Percentiles rank a stretch among this genome's conserved stretches.
Evolutionary conservation across 2,797 vertebrate genomes (phyloP).

Genomic region (Mormyrus proboscirostris): DNA sequence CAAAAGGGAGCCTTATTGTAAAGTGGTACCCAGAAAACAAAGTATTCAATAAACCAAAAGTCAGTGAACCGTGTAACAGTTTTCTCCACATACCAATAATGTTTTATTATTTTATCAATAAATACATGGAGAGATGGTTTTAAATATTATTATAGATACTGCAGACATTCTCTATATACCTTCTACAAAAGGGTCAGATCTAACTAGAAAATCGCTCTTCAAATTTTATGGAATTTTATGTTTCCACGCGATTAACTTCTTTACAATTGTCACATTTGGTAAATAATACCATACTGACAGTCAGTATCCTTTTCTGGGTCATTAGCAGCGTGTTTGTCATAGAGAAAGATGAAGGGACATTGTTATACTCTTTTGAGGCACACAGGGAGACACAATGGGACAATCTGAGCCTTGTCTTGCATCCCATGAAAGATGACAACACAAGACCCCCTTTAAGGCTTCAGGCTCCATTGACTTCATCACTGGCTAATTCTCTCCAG

Average conservation of each 20-base stretch:
- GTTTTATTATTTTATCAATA: background rate
- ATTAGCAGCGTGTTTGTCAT: background rate
- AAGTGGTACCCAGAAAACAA: background rate
- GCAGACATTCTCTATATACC: background rate
- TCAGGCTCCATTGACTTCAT: background rate
- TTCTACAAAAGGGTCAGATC: background rate
- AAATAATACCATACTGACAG: background rate
- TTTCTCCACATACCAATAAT: background rate
- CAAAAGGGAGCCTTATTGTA: background rate
- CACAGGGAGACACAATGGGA: background rate
- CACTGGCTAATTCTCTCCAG: background rate
- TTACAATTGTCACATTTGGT: background rate
- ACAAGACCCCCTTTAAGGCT: background rate
- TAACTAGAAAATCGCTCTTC: background rate
- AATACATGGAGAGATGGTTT: background rate
- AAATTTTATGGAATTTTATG: background rate
- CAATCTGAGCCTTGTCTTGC: background rate
- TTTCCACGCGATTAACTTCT: background rate
- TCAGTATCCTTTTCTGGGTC: background rate
- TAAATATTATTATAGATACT: background rate
- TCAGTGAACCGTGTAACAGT: background rate
- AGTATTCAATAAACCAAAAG: background rate
- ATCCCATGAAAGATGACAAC: background rate
- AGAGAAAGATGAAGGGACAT: background rate
- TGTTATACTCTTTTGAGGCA: background rate